Percentiles rank a stretch among this genome's conserved stretches.
phyloP scores from a whole-genome alignment of 2,113 vertebrate genomes.

The Corythornis cristatus region DNA sequence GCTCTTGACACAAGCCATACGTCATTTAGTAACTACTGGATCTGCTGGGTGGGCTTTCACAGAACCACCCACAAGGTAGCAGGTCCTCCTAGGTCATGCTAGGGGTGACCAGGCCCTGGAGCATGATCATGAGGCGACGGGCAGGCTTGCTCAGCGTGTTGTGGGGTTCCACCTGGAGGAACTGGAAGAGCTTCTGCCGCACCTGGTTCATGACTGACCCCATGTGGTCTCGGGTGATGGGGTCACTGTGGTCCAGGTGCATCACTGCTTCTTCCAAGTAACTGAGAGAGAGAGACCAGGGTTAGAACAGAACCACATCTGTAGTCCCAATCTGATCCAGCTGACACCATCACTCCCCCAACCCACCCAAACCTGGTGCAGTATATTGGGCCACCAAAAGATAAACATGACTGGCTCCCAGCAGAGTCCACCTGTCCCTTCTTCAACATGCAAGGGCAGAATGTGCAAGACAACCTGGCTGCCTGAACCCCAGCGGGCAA shows the following conservation, averaged over 20 bases:
- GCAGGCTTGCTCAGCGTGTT: slow-evolving; percentile 86
- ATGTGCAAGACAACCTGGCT: background rate
- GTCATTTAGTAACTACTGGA: background rate
- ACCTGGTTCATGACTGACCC: slow-evolving; percentile 91
- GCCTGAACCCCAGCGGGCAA: background rate
- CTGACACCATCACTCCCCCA: background rate
- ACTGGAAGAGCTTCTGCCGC: slow-evolving; percentile 91
- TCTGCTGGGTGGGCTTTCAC: background rate
- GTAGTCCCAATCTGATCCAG: accelerated
- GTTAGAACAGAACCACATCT: background rate
- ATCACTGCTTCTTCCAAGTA: slow-evolving; percentile 97
- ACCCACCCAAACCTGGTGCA: background rate
- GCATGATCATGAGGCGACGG: slow-evolving; percentile 94
- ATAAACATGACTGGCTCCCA: background rate
- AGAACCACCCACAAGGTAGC: background rate
- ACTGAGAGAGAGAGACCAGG: slow-evolving; percentile 64
- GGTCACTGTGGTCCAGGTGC: slow-evolving; percentile 94
- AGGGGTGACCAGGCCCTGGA: slow-evolving; percentile 90
- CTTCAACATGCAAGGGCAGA: background rate
- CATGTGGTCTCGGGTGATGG: slow-evolving; percentile 96
- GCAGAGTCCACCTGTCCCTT: background rate
- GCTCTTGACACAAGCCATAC: slow-evolving; percentile 16
- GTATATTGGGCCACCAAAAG: background rate
- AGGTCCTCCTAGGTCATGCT: slow-evolving; percentile 76
- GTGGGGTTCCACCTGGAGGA: slow-evolving; percentile 92